These are phyloP conservation scores for Melanaphis sacchari DNA, from an alignment of 1,140 invertebrate genomes.

Conservation along the genomic window DNA sequence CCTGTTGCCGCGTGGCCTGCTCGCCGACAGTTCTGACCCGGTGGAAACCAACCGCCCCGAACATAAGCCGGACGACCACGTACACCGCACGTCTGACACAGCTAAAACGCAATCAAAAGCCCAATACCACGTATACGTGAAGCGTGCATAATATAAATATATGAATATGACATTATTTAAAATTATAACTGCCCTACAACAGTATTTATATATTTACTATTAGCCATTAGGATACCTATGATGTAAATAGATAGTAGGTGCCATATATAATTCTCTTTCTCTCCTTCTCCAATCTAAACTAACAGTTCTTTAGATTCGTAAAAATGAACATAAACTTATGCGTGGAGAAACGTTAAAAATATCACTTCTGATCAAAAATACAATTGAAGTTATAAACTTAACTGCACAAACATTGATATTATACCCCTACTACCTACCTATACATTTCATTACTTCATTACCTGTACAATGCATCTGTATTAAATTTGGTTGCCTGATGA, in stretches of 20 bases:
- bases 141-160: neutral
- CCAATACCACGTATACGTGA: neutral
- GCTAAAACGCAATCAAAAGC: slow-evolving; percentile 48
- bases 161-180: neutral
- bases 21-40: slow-evolving; percentile 74
- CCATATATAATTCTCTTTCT: neutral
- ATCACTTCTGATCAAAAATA: neutral
- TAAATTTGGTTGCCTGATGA: too few relatives aligned
- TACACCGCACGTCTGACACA: slow-evolving; percentile 61
- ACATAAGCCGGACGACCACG: slow-evolving; percentile 76
- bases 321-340: neutral
- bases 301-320: neutral
- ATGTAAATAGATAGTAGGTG: neutral
- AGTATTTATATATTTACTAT: neutral
- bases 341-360: neutral
- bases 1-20: slow-evolving; percentile 72
- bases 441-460: too few relatives aligned
- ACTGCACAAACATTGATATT: too few relatives aligned
- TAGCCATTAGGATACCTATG: too few relatives aligned
- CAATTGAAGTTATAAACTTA: too few relatives aligned
- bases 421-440: too few relatives aligned
- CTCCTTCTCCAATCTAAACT: neutral
- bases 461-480: too few relatives aligned
- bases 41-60: slow-evolving; percentile 82
- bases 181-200: neutral